Evolutionary conservation across 2,113 vertebrate genomes (phyloP).

Genomic region (Aleadryas rufinucha): DNA sequence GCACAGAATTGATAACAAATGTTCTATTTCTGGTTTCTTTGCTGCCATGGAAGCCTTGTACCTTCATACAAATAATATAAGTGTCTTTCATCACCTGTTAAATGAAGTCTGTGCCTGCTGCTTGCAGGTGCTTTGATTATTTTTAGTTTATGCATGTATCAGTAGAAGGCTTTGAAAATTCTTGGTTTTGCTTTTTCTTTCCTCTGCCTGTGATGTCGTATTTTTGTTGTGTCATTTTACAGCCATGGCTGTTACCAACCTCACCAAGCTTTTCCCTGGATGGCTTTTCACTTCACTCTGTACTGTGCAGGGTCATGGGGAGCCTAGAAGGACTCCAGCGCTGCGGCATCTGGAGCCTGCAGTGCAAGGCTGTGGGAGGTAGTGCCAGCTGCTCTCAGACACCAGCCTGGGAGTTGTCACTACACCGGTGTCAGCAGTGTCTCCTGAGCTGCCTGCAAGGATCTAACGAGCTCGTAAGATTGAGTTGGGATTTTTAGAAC

Average conservation of each 20-base stretch:
- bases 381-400: not conserved
- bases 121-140: slow-evolving; percentile 28
- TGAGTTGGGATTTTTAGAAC: not conserved
- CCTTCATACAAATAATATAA: not conserved
- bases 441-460: not conserved
- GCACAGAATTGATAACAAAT: slow-evolving; percentile 34
- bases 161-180: slow-evolving; percentile 12
- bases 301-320: rapidly evolving
- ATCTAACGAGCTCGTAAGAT: rapidly evolving
- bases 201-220: not conserved
- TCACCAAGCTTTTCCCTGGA: not conserved
- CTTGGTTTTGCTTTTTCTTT: not conserved
- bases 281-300: not conserved
- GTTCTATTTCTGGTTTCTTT: slow-evolving; percentile 24
- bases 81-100: slow-evolving; percentile 36
- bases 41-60: not conserved
- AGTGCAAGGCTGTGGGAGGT: not conserved
- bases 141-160: slow-evolving; percentile 1
- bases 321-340: not conserved
- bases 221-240: not conserved
- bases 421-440: rapidly evolving
- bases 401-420: not conserved
- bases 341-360: not conserved
- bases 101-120: slow-evolving; percentile 1
- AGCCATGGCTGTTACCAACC: not conserved